Percentiles rank a stretch among this genome's conserved stretches.
Evolutionary conservation across 2,797 vertebrate genomes (phyloP).

Genomic region (Paguma larvata): DNA sequence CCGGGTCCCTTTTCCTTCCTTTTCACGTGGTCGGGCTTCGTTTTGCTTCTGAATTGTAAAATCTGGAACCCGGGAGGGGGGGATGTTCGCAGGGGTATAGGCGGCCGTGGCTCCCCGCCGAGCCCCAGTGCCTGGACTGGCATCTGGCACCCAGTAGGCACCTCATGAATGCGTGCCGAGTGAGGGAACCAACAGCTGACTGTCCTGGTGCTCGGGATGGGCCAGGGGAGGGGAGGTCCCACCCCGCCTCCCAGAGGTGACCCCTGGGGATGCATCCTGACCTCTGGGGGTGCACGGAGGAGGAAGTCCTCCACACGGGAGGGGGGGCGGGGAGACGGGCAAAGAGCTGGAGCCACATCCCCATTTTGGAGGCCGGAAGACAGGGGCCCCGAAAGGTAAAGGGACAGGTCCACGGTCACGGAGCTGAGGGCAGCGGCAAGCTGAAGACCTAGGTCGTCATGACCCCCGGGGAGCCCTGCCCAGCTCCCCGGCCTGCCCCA

Average conservation of each 20-base stretch:
- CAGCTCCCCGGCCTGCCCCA: too few species aligned
- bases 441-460: too few species aligned
- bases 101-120: accelerated
- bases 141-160: background rate
- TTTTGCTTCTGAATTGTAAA: background rate
- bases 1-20: too few species aligned
- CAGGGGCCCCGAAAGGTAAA: background rate
- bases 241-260: too few species aligned
- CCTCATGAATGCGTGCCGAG: accelerated
- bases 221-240: accelerated
- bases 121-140: background rate
- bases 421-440: background rate
- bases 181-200: accelerated
- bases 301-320: too few species aligned
- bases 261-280: background rate
- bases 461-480: background rate
- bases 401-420: background rate
- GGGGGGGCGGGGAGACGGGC: background rate
- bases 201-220: background rate
- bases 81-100: accelerated
- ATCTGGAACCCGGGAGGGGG: background rate
- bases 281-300: background rate
- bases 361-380: background rate
- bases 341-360: accelerated
- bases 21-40: accelerated